phyloP scores from a whole-genome alignment of 2,888 invertebrate species.

The Volucella zonaria region DNA sequence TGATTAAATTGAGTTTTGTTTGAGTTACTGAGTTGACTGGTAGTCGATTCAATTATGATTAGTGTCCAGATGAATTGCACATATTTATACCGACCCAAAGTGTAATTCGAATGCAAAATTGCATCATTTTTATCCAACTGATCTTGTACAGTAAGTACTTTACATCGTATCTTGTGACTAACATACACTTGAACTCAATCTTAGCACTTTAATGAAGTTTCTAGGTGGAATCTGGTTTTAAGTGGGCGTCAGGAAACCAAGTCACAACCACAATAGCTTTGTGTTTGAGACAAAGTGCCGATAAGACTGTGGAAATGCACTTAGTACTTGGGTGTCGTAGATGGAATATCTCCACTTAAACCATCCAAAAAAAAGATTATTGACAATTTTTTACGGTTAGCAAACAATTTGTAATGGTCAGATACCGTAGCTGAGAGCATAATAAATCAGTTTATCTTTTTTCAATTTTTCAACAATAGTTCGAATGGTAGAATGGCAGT shows the following conservation, averaged over 20 bases:
- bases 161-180: conserved; percentile 27
- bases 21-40: conserved; percentile 54
- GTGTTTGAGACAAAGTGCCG: conserved; percentile 27
- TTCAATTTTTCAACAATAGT: conserved; percentile 31
- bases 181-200: conserved; percentile 27
- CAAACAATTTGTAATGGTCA: conserved; percentile 37
- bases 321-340: conserved; percentile 20
- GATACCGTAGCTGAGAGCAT: conserved; percentile 8
- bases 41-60: conserved; percentile 66
- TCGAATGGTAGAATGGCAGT: conserved; percentile 4
- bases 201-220: conserved; percentile 41
- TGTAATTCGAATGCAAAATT: conserved; percentile 52
- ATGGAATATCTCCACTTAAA: conserved; percentile 13
- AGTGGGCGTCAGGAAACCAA: conserved; percentile 57
- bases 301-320: conserved; percentile 25
- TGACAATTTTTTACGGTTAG: conserved; percentile 35
- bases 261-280: conserved; percentile 13
- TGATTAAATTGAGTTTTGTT: conserved; percentile 42
- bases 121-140: conserved; percentile 61
- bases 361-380: conserved; percentile 22
- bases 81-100: conserved; percentile 46
- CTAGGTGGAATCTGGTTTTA: conserved; percentile 51
- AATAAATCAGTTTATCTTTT: conserved; percentile 42
- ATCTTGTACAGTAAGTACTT: not conserved
- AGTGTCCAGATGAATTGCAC: not conserved